Conservation (phyloP, 2,113 vertebrate genomes). For the Oryzias woworae region DNA sequence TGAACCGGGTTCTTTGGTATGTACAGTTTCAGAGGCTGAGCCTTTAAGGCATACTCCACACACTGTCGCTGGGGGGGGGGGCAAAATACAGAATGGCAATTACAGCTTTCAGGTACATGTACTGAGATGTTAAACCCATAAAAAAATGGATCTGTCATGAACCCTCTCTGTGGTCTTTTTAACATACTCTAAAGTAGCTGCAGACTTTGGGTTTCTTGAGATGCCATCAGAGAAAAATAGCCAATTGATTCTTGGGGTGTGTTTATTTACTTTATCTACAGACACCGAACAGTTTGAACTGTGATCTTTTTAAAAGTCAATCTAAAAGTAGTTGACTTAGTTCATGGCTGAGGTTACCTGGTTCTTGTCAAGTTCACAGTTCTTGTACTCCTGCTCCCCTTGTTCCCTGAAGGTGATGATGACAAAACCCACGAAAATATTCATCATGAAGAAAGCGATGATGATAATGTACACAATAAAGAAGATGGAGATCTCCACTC, state of each 20-base stretch:
- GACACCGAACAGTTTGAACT: no score
- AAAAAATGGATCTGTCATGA: no score
- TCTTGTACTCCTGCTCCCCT: conserved; percentile 92
- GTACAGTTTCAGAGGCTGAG: conserved; percentile 88
- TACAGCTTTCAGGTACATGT: no score
- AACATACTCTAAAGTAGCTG: no score
- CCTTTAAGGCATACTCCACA: conserved; percentile 90
- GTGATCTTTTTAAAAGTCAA: no score
- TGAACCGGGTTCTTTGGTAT: conserved; percentile 92
- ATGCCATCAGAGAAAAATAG: no score
- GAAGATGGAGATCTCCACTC: conserved; percentile 93
- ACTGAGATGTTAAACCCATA: no score
- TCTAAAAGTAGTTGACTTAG: neutral
- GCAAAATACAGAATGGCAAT: no score
- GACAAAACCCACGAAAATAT: conserved; percentile 96
- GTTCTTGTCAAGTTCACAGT: conserved; percentile 96
- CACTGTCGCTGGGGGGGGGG: conserved; percentile 80
- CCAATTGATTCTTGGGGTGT: no score
- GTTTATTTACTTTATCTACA: no score
- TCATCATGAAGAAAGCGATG: conserved; percentile 99
- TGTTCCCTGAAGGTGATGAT: conserved; percentile 96
- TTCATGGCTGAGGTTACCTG: conserved; percentile 74
- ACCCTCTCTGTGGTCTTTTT: no score
- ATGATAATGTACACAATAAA: conserved; percentile 98
- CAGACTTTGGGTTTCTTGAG: no score